phyloP scores from a whole-genome alignment of 2,113 vertebrate species.

The Gnathonemus echidnorhynchus region DNA sequence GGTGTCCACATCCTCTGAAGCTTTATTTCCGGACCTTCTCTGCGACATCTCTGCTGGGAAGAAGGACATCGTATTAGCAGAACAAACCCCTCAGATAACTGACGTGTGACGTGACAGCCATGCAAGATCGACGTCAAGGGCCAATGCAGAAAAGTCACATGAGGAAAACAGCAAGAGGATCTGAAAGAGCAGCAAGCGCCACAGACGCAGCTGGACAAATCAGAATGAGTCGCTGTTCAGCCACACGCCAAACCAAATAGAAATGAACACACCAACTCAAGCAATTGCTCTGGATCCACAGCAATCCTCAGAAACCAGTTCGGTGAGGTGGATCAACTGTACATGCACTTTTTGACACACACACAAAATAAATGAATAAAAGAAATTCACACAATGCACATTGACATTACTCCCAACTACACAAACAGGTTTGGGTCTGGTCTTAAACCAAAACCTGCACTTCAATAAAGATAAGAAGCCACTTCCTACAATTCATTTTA shows the following conservation, averaged over 20 bases:
- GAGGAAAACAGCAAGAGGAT: background rate
- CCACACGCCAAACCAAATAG: background rate
- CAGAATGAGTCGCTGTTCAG: background rate
- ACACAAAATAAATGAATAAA: background rate
- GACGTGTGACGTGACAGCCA: background rate
- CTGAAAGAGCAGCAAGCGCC: background rate
- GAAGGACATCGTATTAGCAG: background rate
- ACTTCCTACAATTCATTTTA: background rate
- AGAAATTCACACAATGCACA: background rate
- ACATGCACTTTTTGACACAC: background rate
- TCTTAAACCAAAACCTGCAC: background rate
- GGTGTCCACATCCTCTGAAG: background rate
- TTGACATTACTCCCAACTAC: background rate
- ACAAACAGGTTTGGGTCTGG: background rate
- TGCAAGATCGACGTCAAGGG: background rate
- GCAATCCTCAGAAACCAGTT: background rate
- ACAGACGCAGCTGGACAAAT: background rate
- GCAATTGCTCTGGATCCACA: background rate
- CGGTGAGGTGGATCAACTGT: background rate
- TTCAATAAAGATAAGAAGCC: background rate
- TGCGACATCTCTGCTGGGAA: constrained; percentile 21
- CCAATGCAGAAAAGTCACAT: background rate
- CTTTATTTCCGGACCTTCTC: constrained; percentile 17
- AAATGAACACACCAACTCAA: background rate
- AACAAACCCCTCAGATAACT: background rate